Base-by-base conservation (phyloP, 2,888 invertebrate species). In the Camptogramma bilineatum region DNA sequence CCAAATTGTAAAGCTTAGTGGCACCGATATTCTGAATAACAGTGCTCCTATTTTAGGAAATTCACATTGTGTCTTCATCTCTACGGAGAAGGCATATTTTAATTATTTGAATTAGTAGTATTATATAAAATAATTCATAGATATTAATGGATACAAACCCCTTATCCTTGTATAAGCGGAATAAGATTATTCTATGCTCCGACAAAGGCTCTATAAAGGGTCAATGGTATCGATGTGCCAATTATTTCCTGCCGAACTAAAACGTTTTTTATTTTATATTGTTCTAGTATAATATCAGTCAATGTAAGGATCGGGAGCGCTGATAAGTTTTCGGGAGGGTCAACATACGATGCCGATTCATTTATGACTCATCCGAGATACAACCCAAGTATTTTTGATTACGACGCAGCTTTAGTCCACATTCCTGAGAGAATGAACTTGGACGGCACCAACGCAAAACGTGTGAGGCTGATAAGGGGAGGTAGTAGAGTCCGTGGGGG, bases 291-390 rank as follows among this genome's bases (percentile, higher is more conserved):
- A 13, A 53, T 69, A 52, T 66, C 54, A 28, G 75, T 71, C 0
- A 73, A 72, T 13, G 74, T 87, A 0, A 82, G 89, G 47, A 85
- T 85, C 28, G 93, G 93, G 13, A 88, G 87, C 42, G 34, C 34
- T 3, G 34, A 39, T 39, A 39, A 39, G 34, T 39, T 39, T 39
- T 39, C 34, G 13, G 34, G 34, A 13, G 34, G 34, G 13, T 10
- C 3, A 10, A 39, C 34, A 39, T 75, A 75, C 55, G 21, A 62
- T 1, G 56, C 70, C 0, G 52, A 17, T 0, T 19, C 17, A 2
- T 71, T 66, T 7, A 46, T 3, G 2, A n/a, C 19, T 0, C 75
- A 75, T 50, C 68, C 70, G 0, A 18, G 10, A 21, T 74, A 68
- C 53, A 63, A 72, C 8, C n/a, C 39, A 0, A 31, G 2, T 4